Evolutionary conservation across 2,888 invertebrate species (phyloP).

Genomic region (Tetragnatha montana): DNA sequence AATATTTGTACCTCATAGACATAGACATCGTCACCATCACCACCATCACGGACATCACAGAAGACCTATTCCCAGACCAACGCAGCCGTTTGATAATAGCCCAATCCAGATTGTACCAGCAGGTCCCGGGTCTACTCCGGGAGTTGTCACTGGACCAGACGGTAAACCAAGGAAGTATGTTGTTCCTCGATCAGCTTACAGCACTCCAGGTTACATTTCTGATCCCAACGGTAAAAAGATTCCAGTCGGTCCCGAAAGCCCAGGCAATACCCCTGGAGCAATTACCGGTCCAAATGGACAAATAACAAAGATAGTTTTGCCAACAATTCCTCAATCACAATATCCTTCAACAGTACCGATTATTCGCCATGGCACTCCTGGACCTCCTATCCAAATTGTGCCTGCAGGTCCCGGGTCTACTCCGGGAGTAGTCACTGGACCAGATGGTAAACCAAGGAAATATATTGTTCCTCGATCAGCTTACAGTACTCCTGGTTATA

Average conservation of each 20-base stretch:
- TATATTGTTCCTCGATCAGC: not conserved
- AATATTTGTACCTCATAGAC: not conserved
- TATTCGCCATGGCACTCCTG: not conserved
- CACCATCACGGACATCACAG: not conserved
- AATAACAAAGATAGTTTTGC: not conserved
- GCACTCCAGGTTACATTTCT: not conserved
- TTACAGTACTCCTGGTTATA: constrained; percentile 18
- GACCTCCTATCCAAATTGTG: not conserved
- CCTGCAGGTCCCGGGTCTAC: not conserved
- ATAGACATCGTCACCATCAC: not conserved
- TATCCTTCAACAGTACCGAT: not conserved
- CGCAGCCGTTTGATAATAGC: not conserved
- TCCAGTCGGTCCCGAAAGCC: constrained; percentile 15
- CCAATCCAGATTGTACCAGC: not conserved
- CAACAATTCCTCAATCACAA: not conserved
- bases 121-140: constrained; percentile 6
- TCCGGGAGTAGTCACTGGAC: not conserved
- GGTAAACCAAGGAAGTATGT: not conserved
- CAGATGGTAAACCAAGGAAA: not conserved
- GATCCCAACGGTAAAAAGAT: not conserved
- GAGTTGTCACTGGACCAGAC: not conserved
- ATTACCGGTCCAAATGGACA: constrained; percentile 7
- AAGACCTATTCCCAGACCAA: not conserved
- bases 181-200: not conserved
- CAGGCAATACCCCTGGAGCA: not conserved